Conservation (phyloP, 2,888 invertebrate genomes). For the Aphodius sticticus region DNA sequence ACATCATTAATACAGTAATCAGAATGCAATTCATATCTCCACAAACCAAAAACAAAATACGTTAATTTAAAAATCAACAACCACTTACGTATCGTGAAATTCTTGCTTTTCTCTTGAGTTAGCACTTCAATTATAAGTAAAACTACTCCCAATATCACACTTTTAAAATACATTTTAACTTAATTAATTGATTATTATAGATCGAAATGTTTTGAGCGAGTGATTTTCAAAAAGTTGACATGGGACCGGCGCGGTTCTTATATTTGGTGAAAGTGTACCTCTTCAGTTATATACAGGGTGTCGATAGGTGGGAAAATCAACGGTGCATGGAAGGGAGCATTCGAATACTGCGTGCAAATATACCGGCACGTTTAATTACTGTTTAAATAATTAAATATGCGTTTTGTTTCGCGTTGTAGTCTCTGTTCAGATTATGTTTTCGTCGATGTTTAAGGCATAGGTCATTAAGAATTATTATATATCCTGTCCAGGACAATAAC, state of each 20-base stretch:
- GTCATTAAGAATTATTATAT: not conserved
- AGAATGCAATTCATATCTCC: not conserved
- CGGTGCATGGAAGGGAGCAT: not conserved
- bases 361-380: not conserved
- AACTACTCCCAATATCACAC: not conserved
- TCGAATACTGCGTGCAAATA: not conserved
- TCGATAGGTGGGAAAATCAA: slow-evolving; percentile 33
- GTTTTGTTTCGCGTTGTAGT: not conserved
- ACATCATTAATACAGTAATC: not conserved
- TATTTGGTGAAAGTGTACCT: slow-evolving; percentile 39
- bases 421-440: not conserved
- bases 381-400: not conserved
- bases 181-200: not conserved
- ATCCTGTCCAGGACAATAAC: not conserved
- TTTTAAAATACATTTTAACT: not conserved
- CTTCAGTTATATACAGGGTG: slow-evolving; percentile 43
- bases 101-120: not conserved
- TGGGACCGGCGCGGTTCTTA: slow-evolving; percentile 29
- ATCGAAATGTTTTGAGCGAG: not conserved
- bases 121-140: not conserved
- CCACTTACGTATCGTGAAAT: not conserved
- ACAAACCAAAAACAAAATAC: not conserved
- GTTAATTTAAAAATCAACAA: not conserved
- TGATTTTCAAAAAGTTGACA: slow-evolving; percentile 17
- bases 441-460: not conserved